Percentiles rank a stretch among this genome's conserved stretches.
phyloP scores from a whole-genome alignment of 2,797 vertebrate species.

The Steatocranus sp. region DNA sequence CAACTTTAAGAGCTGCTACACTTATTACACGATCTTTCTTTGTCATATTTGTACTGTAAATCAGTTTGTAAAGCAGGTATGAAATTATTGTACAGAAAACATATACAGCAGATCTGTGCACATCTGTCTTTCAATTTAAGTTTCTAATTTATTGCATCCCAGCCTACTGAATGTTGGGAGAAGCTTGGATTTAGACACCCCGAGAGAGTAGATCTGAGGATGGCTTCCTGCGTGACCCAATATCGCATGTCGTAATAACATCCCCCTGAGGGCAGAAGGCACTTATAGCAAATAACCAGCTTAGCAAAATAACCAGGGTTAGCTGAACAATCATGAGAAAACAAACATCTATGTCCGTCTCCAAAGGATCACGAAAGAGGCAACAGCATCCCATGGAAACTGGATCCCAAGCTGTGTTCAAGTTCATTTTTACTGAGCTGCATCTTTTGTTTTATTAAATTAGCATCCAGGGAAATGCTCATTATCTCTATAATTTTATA shows the following conservation, averaged over 20 bases:
- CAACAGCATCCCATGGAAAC: constrained; percentile 52
- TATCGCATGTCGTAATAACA: constrained; percentile 51
- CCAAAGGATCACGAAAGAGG: constrained; percentile 43
- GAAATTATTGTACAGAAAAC: background rate
- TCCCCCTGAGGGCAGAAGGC: constrained; percentile 36
- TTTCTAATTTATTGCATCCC: background rate
- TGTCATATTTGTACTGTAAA: background rate
- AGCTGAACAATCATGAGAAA: constrained; percentile 51
- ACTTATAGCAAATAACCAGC: constrained; percentile 64
- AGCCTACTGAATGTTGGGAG: background rate
- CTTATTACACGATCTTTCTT: background rate
- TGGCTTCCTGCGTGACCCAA: constrained; percentile 42
- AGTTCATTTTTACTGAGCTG: constrained; percentile 17
- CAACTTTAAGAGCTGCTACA: background rate
- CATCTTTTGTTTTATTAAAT: constrained; percentile 24
- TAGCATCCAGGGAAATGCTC: constrained; percentile 7
- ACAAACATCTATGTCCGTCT: constrained; percentile 62
- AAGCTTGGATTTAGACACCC: background rate
- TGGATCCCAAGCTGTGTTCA: constrained; percentile 26
- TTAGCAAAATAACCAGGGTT: constrained; percentile 58
- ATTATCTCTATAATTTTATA: background rate
- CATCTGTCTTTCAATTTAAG: background rate
- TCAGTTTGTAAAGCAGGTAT: background rate
- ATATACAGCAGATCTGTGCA: background rate
- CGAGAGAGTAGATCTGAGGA: constrained; percentile 27